These are phyloP conservation scores for Oikopleura dioica DNA, from an alignment of 23 tunicate species.

Conservation along the genomic window DNA sequence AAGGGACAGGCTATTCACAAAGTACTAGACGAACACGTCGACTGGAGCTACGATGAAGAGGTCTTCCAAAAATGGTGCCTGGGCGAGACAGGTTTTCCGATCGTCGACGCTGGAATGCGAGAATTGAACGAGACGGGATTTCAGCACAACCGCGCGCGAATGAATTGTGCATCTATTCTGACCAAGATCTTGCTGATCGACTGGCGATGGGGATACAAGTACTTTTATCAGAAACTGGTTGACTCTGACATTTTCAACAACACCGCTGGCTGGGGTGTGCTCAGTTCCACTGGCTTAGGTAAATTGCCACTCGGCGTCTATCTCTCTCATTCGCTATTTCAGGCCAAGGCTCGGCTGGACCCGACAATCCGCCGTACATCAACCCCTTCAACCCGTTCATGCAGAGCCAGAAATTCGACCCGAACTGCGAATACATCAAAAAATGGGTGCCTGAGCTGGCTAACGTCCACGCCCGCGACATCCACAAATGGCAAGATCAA, in stretches of 20 bases:
- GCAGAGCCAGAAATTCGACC: conserved; percentile 10
- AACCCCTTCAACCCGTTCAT: background rate
- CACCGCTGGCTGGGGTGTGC: background rate
- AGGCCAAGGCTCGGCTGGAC: background rate
- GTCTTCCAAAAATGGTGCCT: background rate
- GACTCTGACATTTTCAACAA: conserved; percentile 2
- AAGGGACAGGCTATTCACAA: no score
- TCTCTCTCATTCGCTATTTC: no score
- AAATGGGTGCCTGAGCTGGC: background rate
- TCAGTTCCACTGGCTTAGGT: no score
- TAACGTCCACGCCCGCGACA: background rate
- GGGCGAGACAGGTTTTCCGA: background rate
- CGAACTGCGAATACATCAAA: background rate
- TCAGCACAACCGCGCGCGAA: conserved; percentile 13
- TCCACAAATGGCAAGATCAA: no score
- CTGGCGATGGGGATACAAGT: background rate
- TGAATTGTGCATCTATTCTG: background rate
- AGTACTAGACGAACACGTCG: no score
- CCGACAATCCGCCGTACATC: conserved; percentile 1
- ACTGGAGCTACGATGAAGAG: no score
- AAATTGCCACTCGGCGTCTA: no score
- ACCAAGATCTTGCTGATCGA: background rate
- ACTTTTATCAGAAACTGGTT: background rate
- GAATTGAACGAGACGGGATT: background rate
- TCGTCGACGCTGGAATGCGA: conserved; percentile 13